Evolutionary conservation across 92 coral and sea anemone species (phyloP).

Genomic region (Virgularia gustaviana): DNA sequence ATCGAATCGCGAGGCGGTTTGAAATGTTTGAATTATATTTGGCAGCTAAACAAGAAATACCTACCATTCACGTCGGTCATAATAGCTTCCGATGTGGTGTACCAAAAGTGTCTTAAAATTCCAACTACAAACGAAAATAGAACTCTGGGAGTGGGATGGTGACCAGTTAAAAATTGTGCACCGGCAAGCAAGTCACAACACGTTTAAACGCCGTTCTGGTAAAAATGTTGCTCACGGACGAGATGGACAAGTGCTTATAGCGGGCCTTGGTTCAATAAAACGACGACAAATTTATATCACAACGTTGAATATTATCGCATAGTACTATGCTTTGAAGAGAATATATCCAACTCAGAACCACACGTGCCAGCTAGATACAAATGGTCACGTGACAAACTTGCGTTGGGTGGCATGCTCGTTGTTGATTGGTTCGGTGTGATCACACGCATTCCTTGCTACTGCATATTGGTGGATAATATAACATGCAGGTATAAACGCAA

Average conservation of each 20-base stretch:
- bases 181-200: slow-evolving; percentile 4
- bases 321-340: slow-evolving; percentile 34
- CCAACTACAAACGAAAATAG: slow-evolving; percentile 26
- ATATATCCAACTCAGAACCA: slow-evolving; percentile 1
- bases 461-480: no score
- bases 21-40: background rate
- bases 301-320: slow-evolving; percentile 29
- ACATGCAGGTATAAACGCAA: no score
- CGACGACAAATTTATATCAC: slow-evolving; percentile 20
- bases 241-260: slow-evolving; percentile 5
- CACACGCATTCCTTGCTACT: no score
- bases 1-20: background rate
- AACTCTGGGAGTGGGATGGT: slow-evolving; percentile 4
- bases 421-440: slow-evolving; percentile 14
- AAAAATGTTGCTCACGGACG: slow-evolving; percentile 8
- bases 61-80: slow-evolving; percentile 28
- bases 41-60: background rate
- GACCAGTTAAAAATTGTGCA: background rate
- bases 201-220: slow-evolving; percentile 18
- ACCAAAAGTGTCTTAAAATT: background rate
- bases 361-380: slow-evolving; percentile 40
- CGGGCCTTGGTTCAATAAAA: background rate
- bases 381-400: slow-evolving; percentile 6
- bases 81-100: background rate
- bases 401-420: slow-evolving; percentile 3